A percentile compares a stretch with the other conserved stretches of the same genome.
These are phyloP conservation scores for Chionomys nivalis DNA, from an alignment of 2,113 vertebrate genomes.

Conservation along the genomic window DNA sequence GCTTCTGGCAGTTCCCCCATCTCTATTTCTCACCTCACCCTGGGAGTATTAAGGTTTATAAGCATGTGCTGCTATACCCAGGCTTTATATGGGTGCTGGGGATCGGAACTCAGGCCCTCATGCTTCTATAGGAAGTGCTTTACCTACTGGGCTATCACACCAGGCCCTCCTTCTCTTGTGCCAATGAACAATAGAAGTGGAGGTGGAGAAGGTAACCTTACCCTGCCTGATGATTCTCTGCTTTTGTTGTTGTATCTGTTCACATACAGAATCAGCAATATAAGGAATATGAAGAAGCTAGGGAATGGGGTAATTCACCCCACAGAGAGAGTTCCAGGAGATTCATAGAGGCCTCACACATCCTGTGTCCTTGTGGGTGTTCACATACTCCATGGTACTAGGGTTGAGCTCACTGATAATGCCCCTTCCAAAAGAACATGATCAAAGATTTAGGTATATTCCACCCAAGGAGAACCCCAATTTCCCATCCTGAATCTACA, in stretches of 20 bases:
- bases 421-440: background rate
- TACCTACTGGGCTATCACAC: background rate
- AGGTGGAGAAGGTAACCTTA: background rate
- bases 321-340: background rate
- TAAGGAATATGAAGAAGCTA: background rate
- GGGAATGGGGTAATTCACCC: background rate
- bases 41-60: background rate
- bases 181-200: background rate
- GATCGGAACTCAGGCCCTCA: accelerated
- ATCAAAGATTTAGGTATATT: background rate
- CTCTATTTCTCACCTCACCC: background rate
- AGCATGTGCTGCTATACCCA: background rate
- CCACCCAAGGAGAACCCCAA: background rate
- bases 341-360: background rate
- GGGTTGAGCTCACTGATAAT: background rate
- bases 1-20: background rate
- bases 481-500: background rate
- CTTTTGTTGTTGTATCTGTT: background rate
- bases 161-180: background rate
- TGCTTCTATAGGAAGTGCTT: background rate
- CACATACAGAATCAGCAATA: background rate
- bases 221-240: background rate
- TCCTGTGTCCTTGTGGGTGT: background rate
- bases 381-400: too few species aligned
- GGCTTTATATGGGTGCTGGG: background rate